phyloP scores from a whole-genome alignment of 2,888 invertebrate species.

The Cactoblastis cactorum region DNA sequence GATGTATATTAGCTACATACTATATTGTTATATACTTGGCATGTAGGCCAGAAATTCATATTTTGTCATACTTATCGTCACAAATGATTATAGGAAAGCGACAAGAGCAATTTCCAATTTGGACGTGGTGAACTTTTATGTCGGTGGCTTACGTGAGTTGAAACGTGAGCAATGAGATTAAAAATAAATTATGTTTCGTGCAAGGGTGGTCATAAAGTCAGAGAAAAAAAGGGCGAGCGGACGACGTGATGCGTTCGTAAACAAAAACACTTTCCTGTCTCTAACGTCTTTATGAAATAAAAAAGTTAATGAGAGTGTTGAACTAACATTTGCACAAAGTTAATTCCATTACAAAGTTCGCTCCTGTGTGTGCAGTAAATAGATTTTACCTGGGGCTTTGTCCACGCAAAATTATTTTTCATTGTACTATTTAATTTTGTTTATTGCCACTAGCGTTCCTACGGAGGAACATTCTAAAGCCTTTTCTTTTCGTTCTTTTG shows the following conservation, averaged over 20 bases:
- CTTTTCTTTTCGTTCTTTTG: not conserved
- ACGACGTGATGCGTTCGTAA: constrained; percentile 23
- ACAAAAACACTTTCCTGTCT: constrained; percentile 18
- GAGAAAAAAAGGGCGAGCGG: constrained; percentile 31
- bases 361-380: constrained; percentile 8
- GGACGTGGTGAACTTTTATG: constrained; percentile 70
- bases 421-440: constrained; percentile 6
- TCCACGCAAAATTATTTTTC: constrained; percentile 11
- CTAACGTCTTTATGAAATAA: constrained; percentile 17
- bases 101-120: constrained; percentile 66
- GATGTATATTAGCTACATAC: too few relatives aligned
- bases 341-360: constrained; percentile 11
- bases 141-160: constrained; percentile 71
- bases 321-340: constrained; percentile 13
- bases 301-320: constrained; percentile 10
- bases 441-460: not conserved
- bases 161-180: constrained; percentile 72
- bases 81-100: constrained; percentile 25
- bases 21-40: not conserved
- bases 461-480: not conserved
- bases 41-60: not conserved
- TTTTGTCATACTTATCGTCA: too few relatives aligned
- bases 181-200: constrained; percentile 69
- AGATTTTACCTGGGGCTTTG: constrained; percentile 11
- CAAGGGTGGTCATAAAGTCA: constrained; percentile 48